Conservation (phyloP, 2,113 vertebrate genomes). For the Actenoides lindsayi region DNA sequence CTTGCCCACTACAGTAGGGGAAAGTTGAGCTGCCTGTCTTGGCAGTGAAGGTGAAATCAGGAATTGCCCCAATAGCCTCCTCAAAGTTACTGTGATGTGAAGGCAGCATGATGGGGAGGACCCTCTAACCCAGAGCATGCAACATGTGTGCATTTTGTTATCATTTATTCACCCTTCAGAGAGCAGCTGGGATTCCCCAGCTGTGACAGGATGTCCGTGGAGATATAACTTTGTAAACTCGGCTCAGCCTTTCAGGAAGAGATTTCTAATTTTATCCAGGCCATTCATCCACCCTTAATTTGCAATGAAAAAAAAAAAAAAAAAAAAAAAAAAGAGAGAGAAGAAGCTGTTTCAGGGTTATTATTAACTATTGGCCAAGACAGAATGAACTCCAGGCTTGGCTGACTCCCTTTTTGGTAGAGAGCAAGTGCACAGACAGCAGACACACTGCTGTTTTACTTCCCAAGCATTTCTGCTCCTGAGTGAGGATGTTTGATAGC, state of each 20-base stretch:
- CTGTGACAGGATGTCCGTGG: fast-evolving
- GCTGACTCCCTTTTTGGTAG: slow-evolving; percentile 7
- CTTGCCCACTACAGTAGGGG: background rate
- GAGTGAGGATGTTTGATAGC: background rate
- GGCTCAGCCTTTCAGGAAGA: slow-evolving; percentile 32
- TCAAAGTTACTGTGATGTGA: background rate
- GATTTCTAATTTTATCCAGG: slow-evolving; percentile 56
- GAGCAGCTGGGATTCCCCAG: slow-evolving; percentile 15
- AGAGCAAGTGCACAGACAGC: slow-evolving; percentile 24
- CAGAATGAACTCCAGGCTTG: slow-evolving; percentile 53
- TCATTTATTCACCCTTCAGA: background rate
- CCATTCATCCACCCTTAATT: slow-evolving; percentile 44
- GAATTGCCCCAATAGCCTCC: background rate
- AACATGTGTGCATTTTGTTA: background rate
- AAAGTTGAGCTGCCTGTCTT: background rate
- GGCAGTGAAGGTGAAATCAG: background rate
- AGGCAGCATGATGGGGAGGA: fast-evolving
- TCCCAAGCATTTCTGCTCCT: background rate
- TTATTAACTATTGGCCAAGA: slow-evolving; percentile 58
- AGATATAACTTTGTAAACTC: slow-evolving; percentile 22
- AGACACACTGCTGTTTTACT: background rate
- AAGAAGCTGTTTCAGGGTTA: slow-evolving; percentile 18
- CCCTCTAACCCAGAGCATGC: background rate
- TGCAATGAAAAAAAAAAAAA: background rate
- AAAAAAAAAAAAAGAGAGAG: background rate